phyloP scores from a whole-genome alignment of 2,888 invertebrate genomes.

The Leptinotarsa peninsularis region DNA sequence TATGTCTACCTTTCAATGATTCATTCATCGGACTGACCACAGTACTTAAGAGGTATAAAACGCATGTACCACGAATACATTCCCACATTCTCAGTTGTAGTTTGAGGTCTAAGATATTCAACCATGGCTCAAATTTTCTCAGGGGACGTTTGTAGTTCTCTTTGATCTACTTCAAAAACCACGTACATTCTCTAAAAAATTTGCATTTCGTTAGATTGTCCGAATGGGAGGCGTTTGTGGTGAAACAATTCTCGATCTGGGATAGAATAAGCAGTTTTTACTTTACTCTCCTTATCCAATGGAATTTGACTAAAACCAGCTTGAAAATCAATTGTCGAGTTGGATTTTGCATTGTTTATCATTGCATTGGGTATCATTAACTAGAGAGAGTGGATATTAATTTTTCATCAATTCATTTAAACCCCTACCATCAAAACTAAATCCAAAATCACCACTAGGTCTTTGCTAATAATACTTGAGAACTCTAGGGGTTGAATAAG shows the following conservation, averaged over 20 bases:
- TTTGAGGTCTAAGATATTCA: conserved; percentile 13
- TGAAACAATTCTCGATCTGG: conserved; percentile 26
- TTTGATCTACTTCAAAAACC: conserved; percentile 53
- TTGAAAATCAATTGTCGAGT: not conserved
- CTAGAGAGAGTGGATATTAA: conserved; percentile 1
- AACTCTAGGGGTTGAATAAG: conserved; percentile 49
- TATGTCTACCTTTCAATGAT: conserved; percentile 21
- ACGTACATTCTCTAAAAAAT: conserved; percentile 50
- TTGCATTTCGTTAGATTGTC: conserved; percentile 34
- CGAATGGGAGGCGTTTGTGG: not conserved
- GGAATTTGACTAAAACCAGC: not conserved
- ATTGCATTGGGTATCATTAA: not conserved
- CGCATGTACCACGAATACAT: not conserved
- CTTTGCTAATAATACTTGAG: conserved; percentile 44
- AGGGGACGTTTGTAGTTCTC: conserved; percentile 42
- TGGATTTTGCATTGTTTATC: not conserved
- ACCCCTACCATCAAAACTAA: conserved; percentile 29
- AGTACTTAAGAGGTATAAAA: conserved; percentile 3
- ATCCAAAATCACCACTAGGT: not conserved
- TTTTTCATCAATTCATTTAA: conserved; percentile 28
- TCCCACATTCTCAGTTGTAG: not conserved
- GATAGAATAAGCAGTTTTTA: conserved; percentile 24
- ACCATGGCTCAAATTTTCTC: conserved; percentile 8
- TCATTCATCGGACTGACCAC: not conserved
- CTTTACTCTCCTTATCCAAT: conserved; percentile 2